Base-by-base conservation (phyloP, 2,888 invertebrate species). In the Pyrocoelia pectoralis region DNA sequence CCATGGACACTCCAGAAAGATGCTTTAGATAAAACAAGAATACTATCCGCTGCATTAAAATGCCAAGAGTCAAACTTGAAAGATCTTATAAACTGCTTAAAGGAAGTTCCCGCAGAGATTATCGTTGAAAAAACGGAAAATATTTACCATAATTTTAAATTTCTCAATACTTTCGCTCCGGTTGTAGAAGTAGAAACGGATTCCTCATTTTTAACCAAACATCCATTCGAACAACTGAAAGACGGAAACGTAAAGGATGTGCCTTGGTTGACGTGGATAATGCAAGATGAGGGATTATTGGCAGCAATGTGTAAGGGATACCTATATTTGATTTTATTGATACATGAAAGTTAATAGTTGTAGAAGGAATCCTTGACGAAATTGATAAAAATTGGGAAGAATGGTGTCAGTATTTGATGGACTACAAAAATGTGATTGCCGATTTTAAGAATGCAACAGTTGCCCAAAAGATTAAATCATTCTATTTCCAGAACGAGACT, bases 211-310 rank as follows among this genome's bases (percentile, higher is more conserved):
- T 80, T 94, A 2, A 84, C 84, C 0, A 84, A 88, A 61, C 84
- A 88, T 59, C 93, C 93, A 0, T 84, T 84, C 69, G 83, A 84
- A 33, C 83, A 89, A 0, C 83, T 92, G 0, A 83, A 78, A 61
- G 81, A 84, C 3, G 89, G 89, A 0, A 80, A 84, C 17, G 86
- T 88, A 70, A 81, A 85, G 10, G 85, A 88, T 64, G 72, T 89
- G 4, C 93, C 93, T 0, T 89, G 91, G 84, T 84, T 93, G 56
- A 83, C 87, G 0, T 87, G 89, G 1, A 85, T 89, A 43, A 87
- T 88, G 0, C 85, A 86, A 13, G 87, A 90, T 53, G 93, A 93
- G 78, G 93, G 93, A 58, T 9, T 38, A n/a, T 8, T 38, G 3
- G 24, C 4, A 3, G 24, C 24, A 5, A 5, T 24, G 24, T 24